Conservation (phyloP, 2,113 vertebrate genomes). For the Crotalus horridus region DNA sequence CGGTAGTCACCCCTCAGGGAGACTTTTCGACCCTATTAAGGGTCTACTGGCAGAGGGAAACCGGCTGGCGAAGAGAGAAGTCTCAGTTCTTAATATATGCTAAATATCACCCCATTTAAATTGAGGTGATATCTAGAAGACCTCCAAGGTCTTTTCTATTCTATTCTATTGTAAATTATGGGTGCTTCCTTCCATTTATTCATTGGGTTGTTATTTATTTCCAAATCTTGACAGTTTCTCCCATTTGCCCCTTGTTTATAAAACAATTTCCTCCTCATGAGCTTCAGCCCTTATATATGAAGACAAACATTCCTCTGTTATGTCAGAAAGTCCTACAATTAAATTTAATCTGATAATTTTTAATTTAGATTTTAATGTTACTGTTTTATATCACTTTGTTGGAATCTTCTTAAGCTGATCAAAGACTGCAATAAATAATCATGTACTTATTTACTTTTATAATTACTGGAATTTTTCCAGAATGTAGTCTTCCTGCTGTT, state of each 20-base stretch:
- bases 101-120: too few relatives aligned
- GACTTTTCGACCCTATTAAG: too few relatives aligned
- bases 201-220: background rate
- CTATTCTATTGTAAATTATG: background rate
- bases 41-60: too few relatives aligned
- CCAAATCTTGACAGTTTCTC: background rate
- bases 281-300: background rate
- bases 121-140: too few relatives aligned
- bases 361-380: background rate
- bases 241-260: background rate
- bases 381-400: background rate
- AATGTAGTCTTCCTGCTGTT: constrained; percentile 51
- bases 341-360: background rate
- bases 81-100: background rate
- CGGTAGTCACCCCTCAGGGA: too few relatives aligned
- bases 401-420: background rate
- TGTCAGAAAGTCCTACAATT: background rate
- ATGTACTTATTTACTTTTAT: background rate
- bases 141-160: too few relatives aligned
- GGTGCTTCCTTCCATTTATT: background rate
- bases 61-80: too few relatives aligned
- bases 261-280: background rate
- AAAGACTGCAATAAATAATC: background rate
- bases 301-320: background rate
- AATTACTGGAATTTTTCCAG: background rate